These are phyloP conservation scores for Hippocampus abdominalis DNA, from an alignment of 2,113 vertebrate species.

Conservation along the genomic window DNA sequence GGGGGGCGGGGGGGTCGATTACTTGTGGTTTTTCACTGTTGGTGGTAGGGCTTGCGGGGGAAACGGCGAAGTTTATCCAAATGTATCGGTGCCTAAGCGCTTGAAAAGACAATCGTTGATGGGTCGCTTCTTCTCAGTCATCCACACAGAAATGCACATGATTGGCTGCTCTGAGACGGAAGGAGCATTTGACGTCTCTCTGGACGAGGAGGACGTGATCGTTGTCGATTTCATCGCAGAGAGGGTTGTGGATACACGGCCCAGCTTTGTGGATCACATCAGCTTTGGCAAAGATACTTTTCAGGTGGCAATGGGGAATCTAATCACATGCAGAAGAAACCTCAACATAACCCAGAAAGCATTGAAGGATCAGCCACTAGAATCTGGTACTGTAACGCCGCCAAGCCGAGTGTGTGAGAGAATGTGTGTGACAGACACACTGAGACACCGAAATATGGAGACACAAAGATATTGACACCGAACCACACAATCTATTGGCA, in stretches of 20 bases:
- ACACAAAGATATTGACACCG: no score
- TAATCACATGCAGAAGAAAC: background rate
- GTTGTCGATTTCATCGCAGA: constrained; percentile 16
- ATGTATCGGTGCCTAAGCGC: background rate
- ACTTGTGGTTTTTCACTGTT: constrained; percentile 23
- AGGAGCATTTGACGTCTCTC: accelerated
- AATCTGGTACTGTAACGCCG: background rate
- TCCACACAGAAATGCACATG: accelerated
- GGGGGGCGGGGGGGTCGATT: no score
- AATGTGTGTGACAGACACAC: no score
- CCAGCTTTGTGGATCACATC: background rate
- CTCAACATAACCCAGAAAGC: accelerated
- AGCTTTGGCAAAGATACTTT: accelerated
- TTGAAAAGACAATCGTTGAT: background rate
- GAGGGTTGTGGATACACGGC: background rate
- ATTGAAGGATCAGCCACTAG: accelerated
- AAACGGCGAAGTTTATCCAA: background rate
- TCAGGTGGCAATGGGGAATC: accelerated
- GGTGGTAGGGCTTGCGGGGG: no score
- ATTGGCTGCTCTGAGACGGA: constrained; percentile 2
- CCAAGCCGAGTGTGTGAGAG: background rate
- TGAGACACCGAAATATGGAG: no score
- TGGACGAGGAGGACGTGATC: constrained; percentile 14
- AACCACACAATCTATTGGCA: no score
- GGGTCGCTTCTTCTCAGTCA: background rate